Evolutionary conservation across 1,140 invertebrate genomes (phyloP).

Genomic region (Drosophila eugracilis): DNA sequence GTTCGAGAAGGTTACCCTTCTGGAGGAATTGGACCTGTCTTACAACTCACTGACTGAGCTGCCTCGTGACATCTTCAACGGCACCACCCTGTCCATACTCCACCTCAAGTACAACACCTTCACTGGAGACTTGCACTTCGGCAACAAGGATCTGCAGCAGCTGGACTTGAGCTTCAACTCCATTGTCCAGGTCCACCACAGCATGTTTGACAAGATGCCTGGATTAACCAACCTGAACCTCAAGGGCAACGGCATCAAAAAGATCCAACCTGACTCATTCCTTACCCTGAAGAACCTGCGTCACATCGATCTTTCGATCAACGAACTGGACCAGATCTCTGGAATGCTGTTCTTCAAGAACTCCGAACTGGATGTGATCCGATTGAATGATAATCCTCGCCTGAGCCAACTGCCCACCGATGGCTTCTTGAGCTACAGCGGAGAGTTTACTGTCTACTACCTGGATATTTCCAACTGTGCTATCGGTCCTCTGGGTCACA

Average conservation of each 20-base stretch:
- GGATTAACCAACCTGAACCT: conserved; percentile 88
- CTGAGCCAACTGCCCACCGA: conserved; percentile 87
- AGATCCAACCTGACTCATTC: conserved; percentile 89
- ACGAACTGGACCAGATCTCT: conserved; percentile 87
- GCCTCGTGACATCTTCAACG: conserved; percentile 87
- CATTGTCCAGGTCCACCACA: conserved; percentile 87
- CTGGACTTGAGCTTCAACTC: conserved; percentile 88
- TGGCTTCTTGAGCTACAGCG: conserved; percentile 86
- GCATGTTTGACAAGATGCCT: conserved; percentile 88
- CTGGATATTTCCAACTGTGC: conserved; percentile 90
- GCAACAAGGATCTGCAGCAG: conserved; percentile 86
- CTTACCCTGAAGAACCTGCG: conserved; percentile 87
- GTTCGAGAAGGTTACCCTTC: conserved; percentile 86
- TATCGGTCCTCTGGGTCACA: conserved; percentile 86
- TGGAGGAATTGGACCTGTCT: conserved; percentile 89
- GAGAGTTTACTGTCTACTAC: conserved; percentile 88
- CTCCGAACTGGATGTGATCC: conserved; percentile 88
- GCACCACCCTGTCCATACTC: conserved; percentile 87
- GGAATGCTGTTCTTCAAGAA: conserved; percentile 89
- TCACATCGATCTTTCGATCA: conserved; percentile 89
- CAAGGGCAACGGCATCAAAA: conserved; percentile 88
- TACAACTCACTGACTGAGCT: conserved; percentile 87
- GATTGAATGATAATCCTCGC: conserved; percentile 88
- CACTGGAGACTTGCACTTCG: conserved; percentile 85
- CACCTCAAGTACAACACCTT: conserved; percentile 87